Evolutionary conservation across 1,140 invertebrate genomes (phyloP), one percentile per base, ranked within the genome.

Genomic region (Drosophila nannoptera): DNA sequence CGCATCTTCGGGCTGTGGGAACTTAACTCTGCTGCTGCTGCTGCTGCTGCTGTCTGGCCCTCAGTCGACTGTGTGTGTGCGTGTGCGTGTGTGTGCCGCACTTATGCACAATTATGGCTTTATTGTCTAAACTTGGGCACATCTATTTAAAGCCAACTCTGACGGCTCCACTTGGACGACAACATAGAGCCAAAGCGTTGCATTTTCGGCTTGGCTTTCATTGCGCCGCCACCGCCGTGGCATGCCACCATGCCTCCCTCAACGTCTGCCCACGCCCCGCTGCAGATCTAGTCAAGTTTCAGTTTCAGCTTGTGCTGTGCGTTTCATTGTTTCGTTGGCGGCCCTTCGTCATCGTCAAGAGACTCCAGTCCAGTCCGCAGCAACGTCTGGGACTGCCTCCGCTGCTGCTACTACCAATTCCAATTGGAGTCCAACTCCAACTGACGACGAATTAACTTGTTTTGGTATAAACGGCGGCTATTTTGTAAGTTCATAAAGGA

Each of bases 401-500:
- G 33, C 61, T 54, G 36, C 50, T 36, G 54, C 42, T 38, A 68
- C 33, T 73, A 55, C 49, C 45, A 40, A 32, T 33, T 33, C 52
- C 54, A 49, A 78, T 66, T 78, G 12, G 16, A 43, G 29, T 42
- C 12, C 52, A 49, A 14, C n/a, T 45, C 16, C 31, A 54, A 71
- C 61, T 63, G 53, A 48, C 59, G 72, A 87, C 84, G 84, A 87
- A 87, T 87, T 87, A 87, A 87, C 84, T 87, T 87, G 84, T 87
- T 87, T 87, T 87, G 84, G 84, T 87, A 87, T 87, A 87, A 87
- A 87, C 76, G 78, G 84, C 84, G 84, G 84, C 84, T 87, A 87
- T 87, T 87, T 87, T 87, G 84, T 87, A 87, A 87, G 84, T 87
- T 87, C 84, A 87, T 87, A 87, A 87, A 87, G 84, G 84, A 87